phyloP scores from a whole-genome alignment of 2,113 vertebrate species.

The Hystrix cristata region DNA sequence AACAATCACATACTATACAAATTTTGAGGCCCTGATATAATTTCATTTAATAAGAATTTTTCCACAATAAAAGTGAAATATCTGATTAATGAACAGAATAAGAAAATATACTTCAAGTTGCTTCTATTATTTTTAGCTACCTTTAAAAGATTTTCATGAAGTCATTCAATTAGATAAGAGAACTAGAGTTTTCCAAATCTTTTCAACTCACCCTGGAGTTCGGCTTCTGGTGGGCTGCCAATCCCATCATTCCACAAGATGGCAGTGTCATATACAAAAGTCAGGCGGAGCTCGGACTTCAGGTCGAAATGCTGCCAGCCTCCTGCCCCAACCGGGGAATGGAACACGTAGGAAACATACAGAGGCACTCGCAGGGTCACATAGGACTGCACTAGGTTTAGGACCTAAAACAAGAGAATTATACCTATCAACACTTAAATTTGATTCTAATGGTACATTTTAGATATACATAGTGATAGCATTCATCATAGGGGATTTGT shows the following conservation, averaged over 20 bases:
- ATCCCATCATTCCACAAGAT: conserved; percentile 97
- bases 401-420: conserved; percentile 88
- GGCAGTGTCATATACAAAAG: conserved; percentile 98
- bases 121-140: background rate
- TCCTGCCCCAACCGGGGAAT: conserved; percentile 93
- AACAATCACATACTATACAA: background rate
- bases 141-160: background rate
- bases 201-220: conserved; percentile 92
- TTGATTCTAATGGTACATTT: too few relatives aligned
- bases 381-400: conserved; percentile 97
- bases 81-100: background rate
- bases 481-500: too few relatives aligned
- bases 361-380: conserved; percentile 96
- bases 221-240: conserved; percentile 94
- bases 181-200: background rate
- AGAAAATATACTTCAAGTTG: background rate
- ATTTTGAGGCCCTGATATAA: background rate
- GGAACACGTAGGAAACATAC: conserved; percentile 96
- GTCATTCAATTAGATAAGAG: background rate
- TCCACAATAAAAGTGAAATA: background rate
- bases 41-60: background rate
- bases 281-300: conserved; percentile 95
- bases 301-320: conserved; percentile 98
- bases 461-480: too few relatives aligned
- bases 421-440: background rate